These are phyloP conservation scores for Halocynthia aurantium DNA, from an alignment of 23 tunicate species.

Conservation along the genomic window DNA sequence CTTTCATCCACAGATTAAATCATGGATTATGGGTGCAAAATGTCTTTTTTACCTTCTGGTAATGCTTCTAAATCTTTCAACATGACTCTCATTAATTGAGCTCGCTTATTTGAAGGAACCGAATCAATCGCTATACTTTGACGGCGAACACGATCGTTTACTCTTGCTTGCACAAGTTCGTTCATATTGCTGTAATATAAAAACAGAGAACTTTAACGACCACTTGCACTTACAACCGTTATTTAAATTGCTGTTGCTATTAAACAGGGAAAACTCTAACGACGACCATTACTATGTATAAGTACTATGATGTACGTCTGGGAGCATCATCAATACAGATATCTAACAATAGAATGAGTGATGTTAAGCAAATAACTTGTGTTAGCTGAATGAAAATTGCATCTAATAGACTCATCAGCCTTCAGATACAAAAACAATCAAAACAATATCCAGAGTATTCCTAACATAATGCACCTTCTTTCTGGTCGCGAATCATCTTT, in stretches of 20 bases:
- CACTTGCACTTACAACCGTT: too few species aligned
- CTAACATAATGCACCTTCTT: background rate
- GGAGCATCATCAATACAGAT: too few species aligned
- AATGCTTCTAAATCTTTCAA: background rate
- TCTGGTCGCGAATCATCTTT: background rate
- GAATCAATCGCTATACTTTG: conserved; percentile 12
- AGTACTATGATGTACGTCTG: too few species aligned
- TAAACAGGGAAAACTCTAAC: too few species aligned
- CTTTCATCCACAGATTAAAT: too few species aligned
- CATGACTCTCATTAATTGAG: conserved; percentile 1
- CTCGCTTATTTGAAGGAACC: background rate
- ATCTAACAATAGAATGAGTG: too few species aligned
- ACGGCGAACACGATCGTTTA: conserved; percentile 13
- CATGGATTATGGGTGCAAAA: too few species aligned
- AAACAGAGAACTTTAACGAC: background rate
- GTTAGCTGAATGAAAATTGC: background rate
- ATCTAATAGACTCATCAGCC: too few species aligned
- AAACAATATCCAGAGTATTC: too few species aligned
- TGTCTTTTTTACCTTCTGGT: conserved; percentile 3
- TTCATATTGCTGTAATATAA: background rate
- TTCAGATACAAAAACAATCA: too few species aligned
- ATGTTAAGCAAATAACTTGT: background rate
- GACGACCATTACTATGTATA: too few species aligned
- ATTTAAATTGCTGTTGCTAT: too few species aligned
- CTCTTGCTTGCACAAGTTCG: conserved; percentile 5